Evolutionary conservation across 2,797 vertebrate species (phyloP).

Genomic region (Clarias fuscus): DNA sequence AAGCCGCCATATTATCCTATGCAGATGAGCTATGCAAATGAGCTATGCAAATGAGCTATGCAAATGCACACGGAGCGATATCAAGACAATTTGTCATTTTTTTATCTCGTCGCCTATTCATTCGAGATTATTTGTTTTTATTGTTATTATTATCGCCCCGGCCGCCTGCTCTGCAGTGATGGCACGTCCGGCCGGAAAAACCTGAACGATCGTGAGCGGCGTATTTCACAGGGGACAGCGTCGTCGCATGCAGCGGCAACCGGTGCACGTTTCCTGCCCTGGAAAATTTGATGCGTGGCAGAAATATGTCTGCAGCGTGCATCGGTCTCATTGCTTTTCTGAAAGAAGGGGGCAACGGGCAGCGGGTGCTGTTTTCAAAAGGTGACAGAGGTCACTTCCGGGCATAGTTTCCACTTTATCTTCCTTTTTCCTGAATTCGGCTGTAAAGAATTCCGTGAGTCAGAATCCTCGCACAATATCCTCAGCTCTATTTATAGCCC

Average conservation of each 20-base stretch:
- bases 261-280: slow-evolving; percentile 38
- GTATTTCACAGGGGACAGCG: neutral
- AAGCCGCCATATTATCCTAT: slow-evolving; percentile 66
- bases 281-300: slow-evolving; percentile 18
- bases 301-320: slow-evolving; percentile 37
- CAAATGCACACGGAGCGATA: slow-evolving; percentile 30
- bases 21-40: slow-evolving; percentile 41
- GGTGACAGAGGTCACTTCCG: slow-evolving; percentile 81
- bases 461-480: slow-evolving; percentile 36
- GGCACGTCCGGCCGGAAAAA: slow-evolving; percentile 25
- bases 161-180: slow-evolving; percentile 36
- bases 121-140: slow-evolving; percentile 53
- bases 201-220: neutral
- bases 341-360: slow-evolving; percentile 65
- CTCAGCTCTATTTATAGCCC: slow-evolving; percentile 16
- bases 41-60: slow-evolving; percentile 36
- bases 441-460: slow-evolving; percentile 60
- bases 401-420: slow-evolving; percentile 78
- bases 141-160: slow-evolving; percentile 44
- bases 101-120: slow-evolving; percentile 41
- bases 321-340: slow-evolving; percentile 25
- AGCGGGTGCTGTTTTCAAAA: slow-evolving; percentile 68
- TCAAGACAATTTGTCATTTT: slow-evolving; percentile 45
- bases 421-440: slow-evolving; percentile 80
- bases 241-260: neutral